Evolutionary conservation across 2,888 invertebrate species (phyloP).

Genomic region (Tromatobia lineatoria): DNA sequence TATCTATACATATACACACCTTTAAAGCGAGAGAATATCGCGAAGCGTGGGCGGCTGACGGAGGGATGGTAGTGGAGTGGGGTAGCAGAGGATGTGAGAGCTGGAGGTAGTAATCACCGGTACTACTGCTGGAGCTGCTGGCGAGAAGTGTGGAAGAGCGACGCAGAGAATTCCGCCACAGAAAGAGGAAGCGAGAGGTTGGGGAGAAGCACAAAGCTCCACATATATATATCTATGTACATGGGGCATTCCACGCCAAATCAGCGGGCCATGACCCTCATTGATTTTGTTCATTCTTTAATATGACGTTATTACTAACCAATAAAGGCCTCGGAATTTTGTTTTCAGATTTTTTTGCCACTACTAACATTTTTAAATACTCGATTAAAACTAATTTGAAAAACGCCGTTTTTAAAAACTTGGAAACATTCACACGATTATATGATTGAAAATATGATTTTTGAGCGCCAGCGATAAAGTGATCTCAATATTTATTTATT

Average conservation of each 20-base stretch:
- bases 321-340: too few species aligned
- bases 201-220: background rate
- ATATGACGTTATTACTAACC: too few species aligned
- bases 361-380: too few species aligned
- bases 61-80: conserved; percentile 45
- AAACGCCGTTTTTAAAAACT: too few species aligned
- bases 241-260: too few species aligned
- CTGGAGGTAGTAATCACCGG: conserved; percentile 65
- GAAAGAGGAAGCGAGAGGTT: background rate
- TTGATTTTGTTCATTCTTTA: too few species aligned
- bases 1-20: background rate
- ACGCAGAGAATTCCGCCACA: conserved; percentile 20
- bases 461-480: too few species aligned
- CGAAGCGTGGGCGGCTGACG: conserved; percentile 11
- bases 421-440: too few species aligned
- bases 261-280: background rate
- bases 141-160: conserved; percentile 30
- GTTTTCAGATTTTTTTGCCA: too few species aligned
- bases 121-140: conserved; percentile 34
- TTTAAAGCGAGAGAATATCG: background rate
- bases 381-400: too few species aligned
- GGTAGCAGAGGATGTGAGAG: conserved; percentile 45
- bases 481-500: too few species aligned
- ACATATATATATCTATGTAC: background rate
- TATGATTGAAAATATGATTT: too few species aligned